These are phyloP conservation scores for Sesia bembeciformis DNA, from an alignment of 2,888 invertebrate genomes.

Conservation along the genomic window DNA sequence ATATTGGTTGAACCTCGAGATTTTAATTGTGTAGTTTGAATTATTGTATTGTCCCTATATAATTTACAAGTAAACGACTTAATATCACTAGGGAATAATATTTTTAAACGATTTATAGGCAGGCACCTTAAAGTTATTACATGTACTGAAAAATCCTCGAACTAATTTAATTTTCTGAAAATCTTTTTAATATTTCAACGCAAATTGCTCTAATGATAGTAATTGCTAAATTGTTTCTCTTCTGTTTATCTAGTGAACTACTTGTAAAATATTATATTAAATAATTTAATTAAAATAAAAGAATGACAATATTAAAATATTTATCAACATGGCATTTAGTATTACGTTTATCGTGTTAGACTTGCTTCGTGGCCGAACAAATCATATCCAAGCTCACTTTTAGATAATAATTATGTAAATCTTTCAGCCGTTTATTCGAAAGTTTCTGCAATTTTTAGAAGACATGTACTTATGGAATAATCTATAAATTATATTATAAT, in stretches of 20 bases:
- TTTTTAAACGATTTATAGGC: too few species aligned
- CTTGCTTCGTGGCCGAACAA: conserved; percentile 46
- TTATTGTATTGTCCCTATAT: too few species aligned
- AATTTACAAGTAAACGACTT: too few species aligned
- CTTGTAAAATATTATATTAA: conserved; percentile 60
- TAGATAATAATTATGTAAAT: conserved; percentile 37
- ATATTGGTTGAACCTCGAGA: too few species aligned
- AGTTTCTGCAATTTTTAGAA: not conserved
- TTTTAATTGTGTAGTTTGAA: too few species aligned
- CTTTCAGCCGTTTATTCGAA: conserved; percentile 36
- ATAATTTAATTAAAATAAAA: conserved; percentile 54
- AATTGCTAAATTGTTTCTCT: conserved; percentile 40
- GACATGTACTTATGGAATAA: too few species aligned
- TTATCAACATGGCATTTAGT: conserved; percentile 61
- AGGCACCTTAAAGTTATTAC: too few species aligned
- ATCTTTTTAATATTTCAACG: not conserved
- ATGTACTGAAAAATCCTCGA: not conserved
- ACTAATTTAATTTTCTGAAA: not conserved
- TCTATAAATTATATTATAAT: too few species aligned
- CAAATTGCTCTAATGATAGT: conserved; percentile 4
- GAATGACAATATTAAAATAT: conserved; percentile 71
- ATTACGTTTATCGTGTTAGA: conserved; percentile 58
- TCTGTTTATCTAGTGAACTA: conserved; percentile 48
- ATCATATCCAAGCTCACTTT: conserved; percentile 38
- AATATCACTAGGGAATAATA: too few species aligned